Evolutionary conservation across 2,797 vertebrate genomes (phyloP).

Genomic region (Xerus rutilus): DNA sequence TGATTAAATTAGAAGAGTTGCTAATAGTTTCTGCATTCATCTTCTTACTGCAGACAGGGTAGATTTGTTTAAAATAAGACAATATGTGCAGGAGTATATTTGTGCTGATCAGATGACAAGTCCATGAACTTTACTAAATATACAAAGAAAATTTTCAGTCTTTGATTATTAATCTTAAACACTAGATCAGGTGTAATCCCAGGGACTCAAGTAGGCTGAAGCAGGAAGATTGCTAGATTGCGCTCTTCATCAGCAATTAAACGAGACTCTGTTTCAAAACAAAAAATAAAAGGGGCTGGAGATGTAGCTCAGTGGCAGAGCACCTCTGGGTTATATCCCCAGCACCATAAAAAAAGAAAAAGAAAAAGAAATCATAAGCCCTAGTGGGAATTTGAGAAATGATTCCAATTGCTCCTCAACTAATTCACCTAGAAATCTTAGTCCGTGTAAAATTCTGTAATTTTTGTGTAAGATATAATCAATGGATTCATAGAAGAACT

Average conservation of each 20-base stretch:
- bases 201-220: no score
- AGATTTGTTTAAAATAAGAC: constrained; percentile 2
- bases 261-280: no score
- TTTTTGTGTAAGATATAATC: neutral
- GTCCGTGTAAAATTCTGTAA: neutral
- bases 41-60: neutral
- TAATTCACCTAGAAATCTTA: constrained; percentile 1
- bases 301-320: no score
- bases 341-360: no score
- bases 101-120: neutral
- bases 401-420: neutral
- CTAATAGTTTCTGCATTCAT: neutral
- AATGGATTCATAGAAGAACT: neutral
- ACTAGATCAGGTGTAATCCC: neutral
- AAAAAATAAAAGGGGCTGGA: no score
- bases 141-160: neutral
- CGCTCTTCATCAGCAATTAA: no score
- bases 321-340: no score
- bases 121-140: neutral
- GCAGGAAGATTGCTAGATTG: no score
- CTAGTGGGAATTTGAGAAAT: neutral
- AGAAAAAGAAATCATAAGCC: no score
- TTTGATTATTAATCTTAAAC: neutral
- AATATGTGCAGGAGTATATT: neutral
- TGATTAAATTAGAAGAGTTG: neutral